Percentiles rank a stretch among this genome's conserved stretches.
Evolutionary conservation across 2,797 vertebrate genomes (phyloP).

Genomic region (Siniperca undulata): DNA sequence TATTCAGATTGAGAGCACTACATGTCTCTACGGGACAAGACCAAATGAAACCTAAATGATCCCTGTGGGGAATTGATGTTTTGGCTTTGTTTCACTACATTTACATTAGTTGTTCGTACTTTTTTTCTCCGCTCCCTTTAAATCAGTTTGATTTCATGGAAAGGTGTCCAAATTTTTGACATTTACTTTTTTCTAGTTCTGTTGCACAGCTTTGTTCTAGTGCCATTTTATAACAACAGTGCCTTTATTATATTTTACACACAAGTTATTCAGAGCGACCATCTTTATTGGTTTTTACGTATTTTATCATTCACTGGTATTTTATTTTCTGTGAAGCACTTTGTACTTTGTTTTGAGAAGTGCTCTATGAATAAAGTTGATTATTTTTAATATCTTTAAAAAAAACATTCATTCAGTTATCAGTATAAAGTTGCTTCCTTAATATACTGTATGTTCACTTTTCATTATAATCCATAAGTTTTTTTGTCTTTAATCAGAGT

Average conservation of each 20-base stretch:
- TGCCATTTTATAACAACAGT: constrained; percentile 11
- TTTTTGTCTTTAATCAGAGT: background rate
- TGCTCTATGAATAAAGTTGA: no score
- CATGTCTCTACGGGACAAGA: background rate
- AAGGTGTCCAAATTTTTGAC: background rate
- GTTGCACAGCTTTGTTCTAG: background rate
- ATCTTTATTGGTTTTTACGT: no score
- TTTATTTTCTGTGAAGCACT: no score
- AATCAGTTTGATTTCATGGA: background rate
- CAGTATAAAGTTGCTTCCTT: background rate
- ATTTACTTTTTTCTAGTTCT: background rate
- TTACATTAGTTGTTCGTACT: background rate
- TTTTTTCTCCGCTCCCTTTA: background rate
- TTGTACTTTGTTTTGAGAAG: no score
- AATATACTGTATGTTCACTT: background rate
- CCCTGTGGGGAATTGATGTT: background rate
- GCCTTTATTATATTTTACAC: constrained; percentile 47
- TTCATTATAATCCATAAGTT: constrained; percentile 47
- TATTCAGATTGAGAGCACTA: constrained; percentile 25
- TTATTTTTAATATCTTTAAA: background rate
- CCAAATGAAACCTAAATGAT: constrained; percentile 7
- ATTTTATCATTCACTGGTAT: no score
- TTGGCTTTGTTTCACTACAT: constrained; percentile 1
- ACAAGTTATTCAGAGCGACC: background rate
- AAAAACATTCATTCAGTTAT: background rate